A percentile compares a stretch with the other conserved stretches of the same genome.
phyloP scores from a whole-genome alignment of 1,140 invertebrate genomes.

The Leucophenga varia region DNA sequence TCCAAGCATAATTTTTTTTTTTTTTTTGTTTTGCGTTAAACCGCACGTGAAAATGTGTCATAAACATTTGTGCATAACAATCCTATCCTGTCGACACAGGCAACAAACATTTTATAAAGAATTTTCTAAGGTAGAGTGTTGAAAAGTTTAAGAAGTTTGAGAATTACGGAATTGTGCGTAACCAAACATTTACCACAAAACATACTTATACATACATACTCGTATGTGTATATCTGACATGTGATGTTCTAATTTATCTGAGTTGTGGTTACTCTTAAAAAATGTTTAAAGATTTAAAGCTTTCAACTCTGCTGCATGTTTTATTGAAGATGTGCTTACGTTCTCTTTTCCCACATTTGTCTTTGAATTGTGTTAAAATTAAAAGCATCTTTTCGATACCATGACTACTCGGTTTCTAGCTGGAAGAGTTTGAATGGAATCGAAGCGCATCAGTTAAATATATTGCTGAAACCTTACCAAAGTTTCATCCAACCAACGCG shows the following conservation, averaged over 20 bases:
- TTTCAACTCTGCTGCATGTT: too few species aligned
- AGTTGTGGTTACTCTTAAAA: background rate
- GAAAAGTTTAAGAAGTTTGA: background rate
- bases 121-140: constrained; percentile 19
- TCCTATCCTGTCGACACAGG: constrained; percentile 3
- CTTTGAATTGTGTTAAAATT: too few species aligned
- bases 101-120: constrained; percentile 25
- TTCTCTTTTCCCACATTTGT: too few species aligned
- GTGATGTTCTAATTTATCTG: background rate
- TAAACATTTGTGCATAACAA: constrained; percentile 27
- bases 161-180: background rate
- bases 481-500: too few species aligned
- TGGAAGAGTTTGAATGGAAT: too few species aligned
- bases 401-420: too few species aligned
- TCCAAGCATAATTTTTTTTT: background rate
- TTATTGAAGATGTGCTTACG: too few species aligned
- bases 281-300: too few species aligned
- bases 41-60: constrained; percentile 43
- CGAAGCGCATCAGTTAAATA: too few species aligned
- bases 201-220: constrained; percentile 29
- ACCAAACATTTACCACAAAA: constrained; percentile 16
- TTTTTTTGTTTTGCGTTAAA: constrained; percentile 11
- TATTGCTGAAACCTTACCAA: too few species aligned
- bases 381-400: too few species aligned
- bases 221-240: background rate